Conservation (phyloP, 2,113 vertebrate genomes). For the Brachypteracias leptosomus region DNA sequence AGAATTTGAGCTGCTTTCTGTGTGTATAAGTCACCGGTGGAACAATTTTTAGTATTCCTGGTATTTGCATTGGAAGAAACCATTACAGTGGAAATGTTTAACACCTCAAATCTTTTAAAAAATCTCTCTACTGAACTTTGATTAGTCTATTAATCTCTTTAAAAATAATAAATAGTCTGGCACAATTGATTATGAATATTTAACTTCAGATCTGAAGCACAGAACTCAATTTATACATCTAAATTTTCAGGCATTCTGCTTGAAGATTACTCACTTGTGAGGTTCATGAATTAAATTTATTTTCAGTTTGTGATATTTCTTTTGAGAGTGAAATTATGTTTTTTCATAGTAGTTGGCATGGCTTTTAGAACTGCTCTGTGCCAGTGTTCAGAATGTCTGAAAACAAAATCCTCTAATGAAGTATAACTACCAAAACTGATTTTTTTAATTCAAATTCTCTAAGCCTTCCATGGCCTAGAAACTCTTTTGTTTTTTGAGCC, state of each 20-base stretch:
- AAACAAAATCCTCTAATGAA: not conserved
- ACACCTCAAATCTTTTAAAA: not conserved
- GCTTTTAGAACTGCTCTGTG: not conserved
- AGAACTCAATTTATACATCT: not conserved
- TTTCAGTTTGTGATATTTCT: not conserved
- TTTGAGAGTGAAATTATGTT: not conserved
- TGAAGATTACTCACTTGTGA: not conserved
- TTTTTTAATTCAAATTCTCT: not conserved
- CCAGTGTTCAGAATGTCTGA: not conserved
- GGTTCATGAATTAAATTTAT: not conserved
- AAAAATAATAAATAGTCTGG: not conserved
- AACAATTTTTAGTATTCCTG: not conserved
- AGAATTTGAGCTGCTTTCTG: not conserved
- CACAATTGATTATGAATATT: not conserved
- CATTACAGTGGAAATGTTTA: not conserved
- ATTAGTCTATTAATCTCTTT: not conserved
- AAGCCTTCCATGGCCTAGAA: not conserved
- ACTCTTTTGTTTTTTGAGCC: not conserved
- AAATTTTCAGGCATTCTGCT: not conserved
- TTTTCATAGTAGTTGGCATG: not conserved
- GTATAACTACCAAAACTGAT: not conserved
- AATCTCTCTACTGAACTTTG: not conserved
- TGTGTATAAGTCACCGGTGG: too few species aligned
- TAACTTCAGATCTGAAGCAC: not conserved
- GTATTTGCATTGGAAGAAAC: not conserved